phyloP scores from a whole-genome alignment of 2,888 invertebrate species.

The Xestia ashworthii region DNA sequence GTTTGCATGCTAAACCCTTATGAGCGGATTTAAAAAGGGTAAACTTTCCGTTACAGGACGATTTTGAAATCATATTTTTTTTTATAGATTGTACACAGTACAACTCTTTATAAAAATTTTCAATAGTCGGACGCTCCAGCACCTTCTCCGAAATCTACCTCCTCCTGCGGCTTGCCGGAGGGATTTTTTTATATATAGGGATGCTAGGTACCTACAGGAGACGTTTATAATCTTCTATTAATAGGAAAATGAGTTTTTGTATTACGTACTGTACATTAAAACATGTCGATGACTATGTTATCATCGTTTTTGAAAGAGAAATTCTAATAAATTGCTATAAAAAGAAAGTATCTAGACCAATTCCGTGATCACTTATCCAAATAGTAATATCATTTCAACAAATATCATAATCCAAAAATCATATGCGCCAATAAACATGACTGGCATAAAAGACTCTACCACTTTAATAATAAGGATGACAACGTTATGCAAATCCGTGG shows the following conservation, averaged over 20 bases:
- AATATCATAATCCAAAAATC: conserved; percentile 53
- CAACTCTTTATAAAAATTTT: too few species aligned
- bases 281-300: background rate
- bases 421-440: conserved; percentile 60
- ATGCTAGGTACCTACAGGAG: too few species aligned
- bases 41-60: too few species aligned
- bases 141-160: too few species aligned
- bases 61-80: too few species aligned
- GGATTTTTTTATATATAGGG: background rate
- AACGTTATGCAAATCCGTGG: conserved; percentile 65
- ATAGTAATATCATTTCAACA: conserved; percentile 19
- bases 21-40: too few species aligned
- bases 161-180: too few species aligned
- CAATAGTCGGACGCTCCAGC: too few species aligned
- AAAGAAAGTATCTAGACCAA: conserved; percentile 10
- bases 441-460: conserved; percentile 64
- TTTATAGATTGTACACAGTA: too few species aligned
- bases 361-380: conserved; percentile 36
- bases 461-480: conserved; percentile 65
- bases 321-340: background rate
- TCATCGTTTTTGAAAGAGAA: background rate
- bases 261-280: background rate
- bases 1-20: too few species aligned
- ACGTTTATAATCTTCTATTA: background rate
- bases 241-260: background rate